A percentile compares a stretch with the other conserved stretches of the same genome.
Evolutionary conservation across 2,888 invertebrate genomes (phyloP).

Genomic region (Portevinia maculata): DNA sequence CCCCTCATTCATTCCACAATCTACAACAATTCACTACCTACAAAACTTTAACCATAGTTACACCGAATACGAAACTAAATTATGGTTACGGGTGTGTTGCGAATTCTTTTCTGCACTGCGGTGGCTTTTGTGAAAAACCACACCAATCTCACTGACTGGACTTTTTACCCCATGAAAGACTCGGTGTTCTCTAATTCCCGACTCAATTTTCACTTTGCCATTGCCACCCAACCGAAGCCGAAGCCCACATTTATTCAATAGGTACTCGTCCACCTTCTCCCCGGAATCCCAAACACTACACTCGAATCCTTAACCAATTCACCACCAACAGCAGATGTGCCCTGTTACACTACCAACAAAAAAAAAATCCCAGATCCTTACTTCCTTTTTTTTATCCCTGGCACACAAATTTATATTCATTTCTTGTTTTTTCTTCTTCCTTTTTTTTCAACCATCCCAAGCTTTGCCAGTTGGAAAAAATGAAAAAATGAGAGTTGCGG

Average conservation of each 20-base stretch:
- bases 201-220: conserved; percentile 70
- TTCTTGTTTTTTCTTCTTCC: conserved; percentile 44
- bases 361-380: conserved; percentile 67
- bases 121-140: conserved; percentile 46
- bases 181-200: conserved; percentile 15
- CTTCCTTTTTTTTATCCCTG: conserved; percentile 46
- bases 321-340: conserved; percentile 68
- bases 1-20: neutral
- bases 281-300: neutral
- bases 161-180: neutral
- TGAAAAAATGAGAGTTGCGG: conserved; percentile 14
- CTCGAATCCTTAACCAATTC: conserved; percentile 70
- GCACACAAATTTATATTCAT: conserved; percentile 73
- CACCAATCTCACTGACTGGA: conserved; percentile 50
- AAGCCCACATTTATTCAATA: conserved; percentile 17
- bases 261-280: too few relatives aligned
- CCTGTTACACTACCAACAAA: conserved; percentile 50
- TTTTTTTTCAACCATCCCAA: conserved; percentile 26
- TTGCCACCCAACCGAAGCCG: neutral
- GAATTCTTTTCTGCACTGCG: conserved; percentile 49
- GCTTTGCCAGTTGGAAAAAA: conserved; percentile 45
- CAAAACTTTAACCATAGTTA: conserved; percentile 5
- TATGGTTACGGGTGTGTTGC: conserved; percentile 39
- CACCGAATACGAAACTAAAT: conserved; percentile 49
- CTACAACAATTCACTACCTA: conserved; percentile 10